Percentiles rank a stretch among this genome's conserved stretches.
Conservation (phyloP, 2,888 invertebrate genomes). For the Willowsia nigromaculata region DNA sequence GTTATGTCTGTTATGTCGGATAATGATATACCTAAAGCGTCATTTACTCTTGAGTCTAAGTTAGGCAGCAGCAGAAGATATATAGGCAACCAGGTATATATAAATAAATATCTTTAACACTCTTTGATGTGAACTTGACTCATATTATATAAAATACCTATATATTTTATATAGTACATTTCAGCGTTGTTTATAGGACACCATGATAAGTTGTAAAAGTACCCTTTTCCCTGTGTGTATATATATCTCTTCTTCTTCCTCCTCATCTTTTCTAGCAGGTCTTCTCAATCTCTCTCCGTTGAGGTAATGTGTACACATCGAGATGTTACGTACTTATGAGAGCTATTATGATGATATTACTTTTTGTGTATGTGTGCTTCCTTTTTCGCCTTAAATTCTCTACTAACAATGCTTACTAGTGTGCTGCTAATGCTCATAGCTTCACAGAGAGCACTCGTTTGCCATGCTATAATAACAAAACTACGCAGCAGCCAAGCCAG, state of each 20-base stretch:
- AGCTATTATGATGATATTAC: conserved; percentile 71
- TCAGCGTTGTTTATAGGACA: conserved; percentile 38
- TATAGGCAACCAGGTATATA: not conserved
- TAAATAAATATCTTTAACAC: conserved; percentile 6
- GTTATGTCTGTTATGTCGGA: conserved; percentile 9
- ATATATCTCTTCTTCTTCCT: conserved; percentile 7
- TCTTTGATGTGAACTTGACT: conserved; percentile 14
- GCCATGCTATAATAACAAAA: conserved; percentile 43
- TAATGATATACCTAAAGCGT: conserved; percentile 15
- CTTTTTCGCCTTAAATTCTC: conserved; percentile 36
- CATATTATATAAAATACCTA: not conserved
- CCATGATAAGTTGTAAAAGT: conserved; percentile 53
- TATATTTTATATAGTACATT: not conserved
- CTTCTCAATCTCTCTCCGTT: not conserved
- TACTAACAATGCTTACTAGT: conserved; percentile 59
- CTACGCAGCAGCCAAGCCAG: conserved; percentile 34
- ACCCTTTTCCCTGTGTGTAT: conserved; percentile 45
- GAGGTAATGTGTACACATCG: conserved; percentile 56
- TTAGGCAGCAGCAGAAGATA: not conserved
- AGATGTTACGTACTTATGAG: conserved; percentile 68
- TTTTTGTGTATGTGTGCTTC: conserved; percentile 52
- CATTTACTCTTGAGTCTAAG: not conserved
- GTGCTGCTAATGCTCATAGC: conserved; percentile 60
- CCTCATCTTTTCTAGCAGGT: not conserved
- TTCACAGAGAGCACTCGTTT: conserved; percentile 39